Percentiles rank a stretch among this genome's conserved stretches.
phyloP scores from a whole-genome alignment of 2,797 vertebrate genomes.

The Sebastes elongatus region DNA sequence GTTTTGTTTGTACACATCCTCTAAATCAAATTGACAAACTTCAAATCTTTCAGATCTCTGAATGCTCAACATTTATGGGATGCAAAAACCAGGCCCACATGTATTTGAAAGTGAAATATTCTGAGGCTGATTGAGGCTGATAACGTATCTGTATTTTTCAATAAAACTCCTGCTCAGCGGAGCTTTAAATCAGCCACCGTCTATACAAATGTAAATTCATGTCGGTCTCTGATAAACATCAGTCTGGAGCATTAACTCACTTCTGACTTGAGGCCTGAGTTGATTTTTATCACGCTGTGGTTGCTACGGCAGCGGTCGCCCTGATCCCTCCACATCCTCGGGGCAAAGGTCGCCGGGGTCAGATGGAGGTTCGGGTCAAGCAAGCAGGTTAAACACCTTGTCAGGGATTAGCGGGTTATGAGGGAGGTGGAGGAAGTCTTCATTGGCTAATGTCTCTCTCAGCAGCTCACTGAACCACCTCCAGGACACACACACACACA shows the following conservation, averaged over 20 bases:
- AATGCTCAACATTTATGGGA: background rate
- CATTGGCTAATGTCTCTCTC: conserved; percentile 58
- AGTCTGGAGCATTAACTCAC: conserved; percentile 42
- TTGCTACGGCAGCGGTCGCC: conserved; percentile 24
- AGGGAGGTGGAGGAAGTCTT: conserved; percentile 61
- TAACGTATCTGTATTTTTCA: background rate
- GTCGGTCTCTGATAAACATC: conserved; percentile 45
- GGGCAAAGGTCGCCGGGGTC: conserved; percentile 72
- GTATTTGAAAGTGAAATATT: background rate
- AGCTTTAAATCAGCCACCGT: conserved; percentile 21
- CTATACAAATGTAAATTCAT: conserved; percentile 23
- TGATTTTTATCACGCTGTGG: conserved; percentile 56
- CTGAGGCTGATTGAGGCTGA: background rate
- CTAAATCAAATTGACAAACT: background rate
- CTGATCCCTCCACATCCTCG: conserved; percentile 58
- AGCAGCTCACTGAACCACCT: conserved; percentile 45
- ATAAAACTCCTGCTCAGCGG: background rate
- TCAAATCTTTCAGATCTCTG: background rate
- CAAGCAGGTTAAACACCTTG: conserved; percentile 82
- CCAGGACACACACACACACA: conserved; percentile 49
- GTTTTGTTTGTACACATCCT: background rate
- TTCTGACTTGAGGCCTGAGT: conserved; percentile 18
- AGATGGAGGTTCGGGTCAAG: conserved; percentile 66
- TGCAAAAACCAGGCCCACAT: background rate
- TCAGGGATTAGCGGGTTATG: conserved; percentile 70